phyloP scores from a whole-genome alignment of 2,797 vertebrate genomes.

The Sphenodon punctatus region DNA sequence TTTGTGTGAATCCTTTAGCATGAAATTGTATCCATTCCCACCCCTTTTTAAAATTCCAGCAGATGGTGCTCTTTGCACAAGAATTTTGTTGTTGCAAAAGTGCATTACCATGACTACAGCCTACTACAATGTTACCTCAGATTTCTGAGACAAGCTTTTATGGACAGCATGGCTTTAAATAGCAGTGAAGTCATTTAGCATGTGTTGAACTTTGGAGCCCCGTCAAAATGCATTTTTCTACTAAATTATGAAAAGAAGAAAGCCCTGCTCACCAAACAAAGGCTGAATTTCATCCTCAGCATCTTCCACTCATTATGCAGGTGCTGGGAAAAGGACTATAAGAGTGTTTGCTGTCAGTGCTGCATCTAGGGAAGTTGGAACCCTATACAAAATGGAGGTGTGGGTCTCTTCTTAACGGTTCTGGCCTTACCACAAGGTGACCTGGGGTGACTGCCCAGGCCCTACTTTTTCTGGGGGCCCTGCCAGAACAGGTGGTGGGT shows the following conservation, averaged over 20 bases:
- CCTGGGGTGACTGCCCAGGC: no score
- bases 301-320: rapidly evolving
- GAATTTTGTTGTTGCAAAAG: neutral
- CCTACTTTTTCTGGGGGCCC: no score
- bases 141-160: neutral
- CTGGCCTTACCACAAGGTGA: no score
- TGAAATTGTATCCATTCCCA: neutral
- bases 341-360: neutral
- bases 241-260: neutral
- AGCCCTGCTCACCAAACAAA: neutral
- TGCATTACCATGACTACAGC: neutral
- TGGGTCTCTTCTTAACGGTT: no score
- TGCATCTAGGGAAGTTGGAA: neutral
- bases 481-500: no score
- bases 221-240: neutral
- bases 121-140: neutral
- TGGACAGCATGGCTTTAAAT: neutral
- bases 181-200: neutral
- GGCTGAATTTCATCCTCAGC: neutral
- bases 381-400: neutral
- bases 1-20: neutral
- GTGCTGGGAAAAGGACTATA: neutral
- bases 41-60: constrained; percentile 1
- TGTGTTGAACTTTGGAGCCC: neutral
- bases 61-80: constrained; percentile 50